A percentile compares a stretch with the other conserved stretches of the same genome.
Evolutionary conservation across 2,797 vertebrate genomes (phyloP).

Genomic region (Hydrocynus forskahlii): DNA sequence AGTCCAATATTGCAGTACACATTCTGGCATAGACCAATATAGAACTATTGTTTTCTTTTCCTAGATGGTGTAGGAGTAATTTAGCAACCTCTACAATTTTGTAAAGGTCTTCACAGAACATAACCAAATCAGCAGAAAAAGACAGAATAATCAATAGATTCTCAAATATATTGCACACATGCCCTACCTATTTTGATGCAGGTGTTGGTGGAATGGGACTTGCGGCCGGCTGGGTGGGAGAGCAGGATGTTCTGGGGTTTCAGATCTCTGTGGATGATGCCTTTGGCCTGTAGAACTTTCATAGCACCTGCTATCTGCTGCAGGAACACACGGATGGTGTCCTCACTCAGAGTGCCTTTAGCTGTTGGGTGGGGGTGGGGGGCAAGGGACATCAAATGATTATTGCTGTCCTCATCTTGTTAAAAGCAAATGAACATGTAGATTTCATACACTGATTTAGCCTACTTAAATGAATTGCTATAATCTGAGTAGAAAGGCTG

Average conservation of each 20-base stretch:
- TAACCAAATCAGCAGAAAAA: not conserved
- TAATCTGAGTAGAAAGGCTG: not conserved
- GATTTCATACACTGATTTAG: not conserved
- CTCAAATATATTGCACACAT: not conserved
- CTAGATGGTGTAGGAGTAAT: not conserved
- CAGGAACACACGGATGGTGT: slow-evolving; percentile 95
- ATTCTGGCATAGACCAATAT: not conserved
- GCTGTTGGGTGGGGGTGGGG: slow-evolving; percentile 69
- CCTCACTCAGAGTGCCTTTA: slow-evolving; percentile 96
- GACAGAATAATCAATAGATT: not conserved
- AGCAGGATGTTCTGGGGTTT: slow-evolving; percentile 98
- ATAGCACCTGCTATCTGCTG: slow-evolving; percentile 97
- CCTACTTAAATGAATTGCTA: not conserved
- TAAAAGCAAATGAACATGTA: not conserved
- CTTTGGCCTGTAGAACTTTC: slow-evolving; percentile 92
- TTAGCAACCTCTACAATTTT: not conserved
- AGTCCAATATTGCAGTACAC: not conserved
- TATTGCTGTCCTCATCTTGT: not conserved
- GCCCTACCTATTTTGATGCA: slow-evolving; percentile 93
- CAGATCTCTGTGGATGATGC: slow-evolving; percentile 94
- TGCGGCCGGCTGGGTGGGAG: slow-evolving; percentile 86
- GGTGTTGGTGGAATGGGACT: slow-evolving; percentile 92
- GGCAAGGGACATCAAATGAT: not conserved
- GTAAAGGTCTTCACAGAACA: not conserved
- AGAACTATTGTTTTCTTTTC: not conserved